These are phyloP conservation scores for Drosophila repletoides DNA, from an alignment of 1,140 invertebrate genomes.

Conservation along the genomic window DNA sequence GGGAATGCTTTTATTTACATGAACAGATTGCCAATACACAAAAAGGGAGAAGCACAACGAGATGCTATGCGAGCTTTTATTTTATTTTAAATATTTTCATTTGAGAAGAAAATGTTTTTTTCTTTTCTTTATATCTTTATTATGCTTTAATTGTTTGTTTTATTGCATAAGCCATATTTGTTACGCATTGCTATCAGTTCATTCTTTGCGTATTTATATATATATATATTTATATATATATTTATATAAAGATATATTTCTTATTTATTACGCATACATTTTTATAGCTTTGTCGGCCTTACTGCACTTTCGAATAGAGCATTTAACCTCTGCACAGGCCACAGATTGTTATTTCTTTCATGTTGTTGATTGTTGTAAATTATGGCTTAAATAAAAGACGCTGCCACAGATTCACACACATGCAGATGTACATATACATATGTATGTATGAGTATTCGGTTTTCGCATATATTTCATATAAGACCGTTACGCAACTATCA, in stretches of 20 bases:
- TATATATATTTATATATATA: neutral
- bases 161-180: neutral
- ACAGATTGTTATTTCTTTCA: conserved; percentile 25
- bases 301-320: conserved; percentile 1
- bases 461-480: conserved; percentile 17
- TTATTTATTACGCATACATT: conserved; percentile 9
- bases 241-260: too few relatives aligned
- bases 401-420: conserved; percentile 22
- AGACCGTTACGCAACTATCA: conserved; percentile 59
- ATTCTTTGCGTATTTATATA: neutral
- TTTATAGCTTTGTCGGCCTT: neutral
- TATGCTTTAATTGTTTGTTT: neutral
- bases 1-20: too few relatives aligned
- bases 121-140: neutral
- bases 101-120: too few relatives aligned
- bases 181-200: neutral
- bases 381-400: conserved; percentile 69
- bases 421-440: conserved; percentile 6
- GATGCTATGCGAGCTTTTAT: neutral
- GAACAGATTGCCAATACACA: too few relatives aligned
- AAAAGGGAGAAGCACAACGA: too few relatives aligned
- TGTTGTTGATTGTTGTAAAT: conserved; percentile 57
- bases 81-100: neutral
- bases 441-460: conserved; percentile 3
- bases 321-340: conserved; percentile 15